Conservation (phyloP, 2,888 invertebrate species). For the Itoplectis maculator region DNA sequence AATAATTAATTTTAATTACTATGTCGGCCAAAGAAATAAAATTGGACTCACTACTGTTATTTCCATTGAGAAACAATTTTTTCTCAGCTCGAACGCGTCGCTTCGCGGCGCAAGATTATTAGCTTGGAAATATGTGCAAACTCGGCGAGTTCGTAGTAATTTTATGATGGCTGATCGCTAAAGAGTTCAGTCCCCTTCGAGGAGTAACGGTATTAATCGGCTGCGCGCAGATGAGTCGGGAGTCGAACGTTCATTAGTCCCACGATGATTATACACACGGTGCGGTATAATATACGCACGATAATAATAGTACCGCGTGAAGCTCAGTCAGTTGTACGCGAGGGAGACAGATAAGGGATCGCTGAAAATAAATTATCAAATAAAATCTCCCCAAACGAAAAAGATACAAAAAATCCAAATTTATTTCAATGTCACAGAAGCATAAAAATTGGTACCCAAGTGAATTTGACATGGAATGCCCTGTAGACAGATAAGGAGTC, state of each 20-base stretch:
- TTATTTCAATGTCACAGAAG: no score
- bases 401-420: no score
- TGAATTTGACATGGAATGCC: no score
- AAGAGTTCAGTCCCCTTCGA: slow-evolving; percentile 48
- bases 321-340: neutral
- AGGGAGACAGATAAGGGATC: neutral
- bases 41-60: neutral
- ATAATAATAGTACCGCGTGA: neutral
- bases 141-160: slow-evolving; percentile 2
- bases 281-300: slow-evolving; percentile 12
- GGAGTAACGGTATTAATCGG: slow-evolving; percentile 51
- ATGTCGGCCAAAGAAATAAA: no score
- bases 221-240: slow-evolving; percentile 32
- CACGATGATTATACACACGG: slow-evolving; percentile 31
- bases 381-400: no score
- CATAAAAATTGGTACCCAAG: no score
- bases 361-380: slow-evolving; percentile 4
- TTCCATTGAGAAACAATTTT: neutral
- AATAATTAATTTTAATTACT: no score
- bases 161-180: slow-evolving; percentile 38
- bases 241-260: slow-evolving; percentile 42
- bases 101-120: slow-evolving; percentile 16
- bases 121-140: neutral
- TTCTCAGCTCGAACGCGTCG: neutral
- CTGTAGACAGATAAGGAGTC: neutral